These are phyloP conservation scores for Iphiclides podalirius DNA, from an alignment of 2,888 invertebrate species.

Conservation along the genomic window DNA sequence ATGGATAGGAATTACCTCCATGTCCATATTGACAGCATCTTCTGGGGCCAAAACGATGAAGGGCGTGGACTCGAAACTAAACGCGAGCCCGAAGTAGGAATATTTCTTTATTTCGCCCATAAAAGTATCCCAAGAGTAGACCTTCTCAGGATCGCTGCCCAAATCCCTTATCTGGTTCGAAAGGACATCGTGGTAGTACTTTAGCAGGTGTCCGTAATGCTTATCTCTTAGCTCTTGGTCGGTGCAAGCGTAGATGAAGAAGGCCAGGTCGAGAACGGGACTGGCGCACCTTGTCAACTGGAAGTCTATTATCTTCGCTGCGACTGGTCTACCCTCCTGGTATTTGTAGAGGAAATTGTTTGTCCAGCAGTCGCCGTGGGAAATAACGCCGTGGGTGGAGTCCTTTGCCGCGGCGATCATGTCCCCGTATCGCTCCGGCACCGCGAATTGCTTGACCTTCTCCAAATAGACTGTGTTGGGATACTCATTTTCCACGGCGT, in stretches of 20 bases:
- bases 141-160: slow-evolving; percentile 78
- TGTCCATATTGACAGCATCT: slow-evolving; percentile 80
- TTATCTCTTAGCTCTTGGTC: slow-evolving; percentile 75
- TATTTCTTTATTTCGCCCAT: slow-evolving; percentile 78
- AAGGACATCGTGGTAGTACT: slow-evolving; percentile 81
- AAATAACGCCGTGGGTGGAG: slow-evolving; percentile 77
- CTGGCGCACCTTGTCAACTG: slow-evolving; percentile 82
- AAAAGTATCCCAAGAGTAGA: slow-evolving; percentile 76
- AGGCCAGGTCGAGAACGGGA: slow-evolving; percentile 80
- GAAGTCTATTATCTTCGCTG: slow-evolving; percentile 84
- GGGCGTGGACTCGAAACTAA: slow-evolving; percentile 81
- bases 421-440: slow-evolving; percentile 73
- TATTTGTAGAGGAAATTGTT: slow-evolving; percentile 85
- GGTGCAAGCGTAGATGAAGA: slow-evolving; percentile 80
- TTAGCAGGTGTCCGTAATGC: slow-evolving; percentile 80
- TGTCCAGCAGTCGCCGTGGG: slow-evolving; percentile 87
- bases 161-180: slow-evolving; percentile 74
- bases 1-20: slow-evolving; percentile 56
- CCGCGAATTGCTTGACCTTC: slow-evolving; percentile 75
- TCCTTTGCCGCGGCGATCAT: slow-evolving; percentile 61
- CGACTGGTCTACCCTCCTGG: slow-evolving; percentile 41
- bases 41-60: slow-evolving; percentile 78
- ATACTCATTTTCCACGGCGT: slow-evolving; percentile 83
- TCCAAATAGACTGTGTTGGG: slow-evolving; percentile 79
- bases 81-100: slow-evolving; percentile 78